A percentile compares a stretch with the other conserved stretches of the same genome.
These are phyloP conservation scores for Eriocheir sinensis DNA, from an alignment of 1,140 invertebrate genomes.

Conservation along the genomic window DNA sequence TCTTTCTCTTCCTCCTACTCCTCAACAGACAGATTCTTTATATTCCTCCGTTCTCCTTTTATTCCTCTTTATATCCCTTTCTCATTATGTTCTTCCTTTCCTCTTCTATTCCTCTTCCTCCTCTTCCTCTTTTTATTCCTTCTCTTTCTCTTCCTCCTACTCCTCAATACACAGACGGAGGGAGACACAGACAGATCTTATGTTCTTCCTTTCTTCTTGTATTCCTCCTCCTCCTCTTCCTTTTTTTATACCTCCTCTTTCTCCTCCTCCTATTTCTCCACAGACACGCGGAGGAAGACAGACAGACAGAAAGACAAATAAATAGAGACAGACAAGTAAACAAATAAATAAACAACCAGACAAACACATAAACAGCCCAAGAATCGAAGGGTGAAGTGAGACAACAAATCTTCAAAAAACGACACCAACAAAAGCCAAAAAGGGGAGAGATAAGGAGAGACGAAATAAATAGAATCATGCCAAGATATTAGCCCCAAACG, in stretches of 20 bases:
- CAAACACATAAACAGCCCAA: not conserved
- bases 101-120: not conserved
- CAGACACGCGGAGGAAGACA: no score
- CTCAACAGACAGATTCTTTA: not conserved
- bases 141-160: not conserved
- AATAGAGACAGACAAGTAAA: not conserved
- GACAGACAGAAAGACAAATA: not conserved
- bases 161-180: no score
- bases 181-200: no score
- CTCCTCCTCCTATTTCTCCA: no score
- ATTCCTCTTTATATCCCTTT: not conserved
- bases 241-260: no score
- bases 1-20: no score
- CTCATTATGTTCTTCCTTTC: constrained; percentile 7
- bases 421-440: not conserved
- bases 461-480: not conserved
- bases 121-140: not conserved
- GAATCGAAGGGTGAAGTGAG: not conserved
- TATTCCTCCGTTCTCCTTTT: not conserved
- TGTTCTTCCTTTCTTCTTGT: no score
- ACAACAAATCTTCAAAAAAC: not conserved
- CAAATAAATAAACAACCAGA: not conserved
- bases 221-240: not conserved
- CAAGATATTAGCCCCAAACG: constrained; percentile 23
- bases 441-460: not conserved